phyloP scores from a whole-genome alignment of 2,888 invertebrate species.

The Eilema griseolum region DNA sequence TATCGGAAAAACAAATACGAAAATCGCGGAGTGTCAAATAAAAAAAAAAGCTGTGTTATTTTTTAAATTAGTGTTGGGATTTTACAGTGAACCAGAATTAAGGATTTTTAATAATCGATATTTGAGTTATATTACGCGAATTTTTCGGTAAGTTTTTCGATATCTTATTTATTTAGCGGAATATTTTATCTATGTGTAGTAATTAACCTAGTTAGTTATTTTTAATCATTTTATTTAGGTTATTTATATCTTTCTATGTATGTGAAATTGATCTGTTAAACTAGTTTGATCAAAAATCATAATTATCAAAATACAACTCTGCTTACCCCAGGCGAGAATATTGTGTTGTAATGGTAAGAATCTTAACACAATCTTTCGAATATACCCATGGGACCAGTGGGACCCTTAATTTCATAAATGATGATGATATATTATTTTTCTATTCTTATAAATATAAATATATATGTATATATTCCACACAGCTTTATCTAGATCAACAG shows the following conservation, averaged over 20 bases:
- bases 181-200: background rate
- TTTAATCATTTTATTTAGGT: background rate
- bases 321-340: no score
- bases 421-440: no score
- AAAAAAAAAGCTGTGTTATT: conserved; percentile 15
- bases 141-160: conserved; percentile 6
- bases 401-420: no score
- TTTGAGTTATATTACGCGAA: background rate
- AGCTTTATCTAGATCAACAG: no score
- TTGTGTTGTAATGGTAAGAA: no score
- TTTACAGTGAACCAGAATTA: conserved; percentile 9
- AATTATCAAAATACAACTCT: no score
- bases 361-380: background rate
- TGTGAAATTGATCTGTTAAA: background rate
- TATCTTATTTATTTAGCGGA: background rate
- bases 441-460: no score
- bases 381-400: background rate
- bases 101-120: background rate
- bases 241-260: background rate
- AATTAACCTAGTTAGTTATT: background rate
- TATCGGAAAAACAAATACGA: conserved; percentile 20
- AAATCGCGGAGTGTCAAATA: conserved; percentile 14
- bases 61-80: conserved; percentile 19
- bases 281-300: background rate
- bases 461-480: no score